A percentile compares a stretch with the other conserved stretches of the same genome.
Conservation (phyloP, 2,888 invertebrate genomes). For the Tetragonula carbonaria region DNA sequence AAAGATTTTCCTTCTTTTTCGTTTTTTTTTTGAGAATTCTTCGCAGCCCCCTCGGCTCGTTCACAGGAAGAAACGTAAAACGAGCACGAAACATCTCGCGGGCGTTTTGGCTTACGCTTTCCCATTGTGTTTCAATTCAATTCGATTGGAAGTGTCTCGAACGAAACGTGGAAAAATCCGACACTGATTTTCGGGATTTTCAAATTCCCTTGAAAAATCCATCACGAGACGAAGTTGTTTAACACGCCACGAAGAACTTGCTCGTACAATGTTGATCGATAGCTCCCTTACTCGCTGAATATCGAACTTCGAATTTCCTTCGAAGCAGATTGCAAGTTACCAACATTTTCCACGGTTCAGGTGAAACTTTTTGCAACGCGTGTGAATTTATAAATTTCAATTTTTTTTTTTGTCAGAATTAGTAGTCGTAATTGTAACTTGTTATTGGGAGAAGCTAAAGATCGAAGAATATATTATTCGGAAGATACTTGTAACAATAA, state of each 20-base stretch:
- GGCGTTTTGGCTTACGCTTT: conserved; percentile 60
- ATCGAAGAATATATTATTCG: no score
- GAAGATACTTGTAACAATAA: background rate
- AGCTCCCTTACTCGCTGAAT: background rate
- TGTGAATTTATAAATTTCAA: no score
- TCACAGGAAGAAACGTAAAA: background rate
- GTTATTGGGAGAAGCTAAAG: no score
- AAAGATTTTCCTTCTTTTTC: background rate
- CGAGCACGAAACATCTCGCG: conserved; percentile 23
- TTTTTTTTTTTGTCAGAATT: no score
- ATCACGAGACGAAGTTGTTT: background rate
- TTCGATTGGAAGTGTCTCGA: background rate
- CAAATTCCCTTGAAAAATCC: background rate
- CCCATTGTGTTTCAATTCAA: conserved; percentile 34
- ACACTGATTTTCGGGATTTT: background rate
- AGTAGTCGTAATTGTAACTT: no score
- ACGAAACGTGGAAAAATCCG: background rate
- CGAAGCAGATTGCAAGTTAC: background rate
- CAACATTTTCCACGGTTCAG: conserved; percentile 11
- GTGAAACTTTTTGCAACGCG: background rate
- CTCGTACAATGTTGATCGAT: background rate
- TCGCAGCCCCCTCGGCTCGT: background rate
- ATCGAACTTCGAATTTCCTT: background rate
- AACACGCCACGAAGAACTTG: background rate
- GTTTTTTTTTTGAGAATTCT: conserved; percentile 13